These are phyloP conservation scores for Oenanthe melanoleuca DNA, from an alignment of 2,113 vertebrate genomes.

Conservation along the genomic window DNA sequence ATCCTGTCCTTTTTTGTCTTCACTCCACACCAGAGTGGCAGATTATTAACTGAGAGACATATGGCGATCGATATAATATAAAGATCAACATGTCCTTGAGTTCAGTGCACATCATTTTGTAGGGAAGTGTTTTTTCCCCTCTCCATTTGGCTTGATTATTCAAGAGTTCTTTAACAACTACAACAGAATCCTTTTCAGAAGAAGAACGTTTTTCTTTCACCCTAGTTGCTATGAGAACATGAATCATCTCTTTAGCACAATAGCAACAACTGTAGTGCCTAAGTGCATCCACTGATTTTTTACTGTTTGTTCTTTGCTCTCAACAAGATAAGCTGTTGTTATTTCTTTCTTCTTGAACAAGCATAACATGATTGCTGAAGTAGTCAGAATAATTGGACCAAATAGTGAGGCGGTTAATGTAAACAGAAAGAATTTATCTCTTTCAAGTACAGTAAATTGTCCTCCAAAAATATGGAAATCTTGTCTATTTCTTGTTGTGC, in stretches of 20 bases:
- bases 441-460: conserved; percentile 76
- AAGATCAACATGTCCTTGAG: conserved; percentile 63
- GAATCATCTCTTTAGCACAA: conserved; percentile 82
- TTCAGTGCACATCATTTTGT: conserved; percentile 57
- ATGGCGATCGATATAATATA: conserved; percentile 7
- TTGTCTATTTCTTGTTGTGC: conserved; percentile 78
- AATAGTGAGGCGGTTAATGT: conserved; percentile 80
- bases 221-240: conserved; percentile 79
- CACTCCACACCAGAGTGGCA: not conserved
- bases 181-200: conserved; percentile 78
- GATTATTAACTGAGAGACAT: conserved; percentile 14
- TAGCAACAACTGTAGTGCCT: conserved; percentile 78
- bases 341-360: conserved; percentile 86
- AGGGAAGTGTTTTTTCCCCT: conserved; percentile 64
- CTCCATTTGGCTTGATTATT: conserved; percentile 77
- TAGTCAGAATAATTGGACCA: conserved; percentile 81
- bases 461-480: conserved; percentile 73
- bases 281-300: conserved; percentile 81
- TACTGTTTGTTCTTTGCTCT: conserved; percentile 82
- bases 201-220: conserved; percentile 43
- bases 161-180: conserved; percentile 76
- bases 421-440: conserved; percentile 80
- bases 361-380: conserved; percentile 83
- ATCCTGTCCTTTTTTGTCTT: conserved; percentile 13
- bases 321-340: conserved; percentile 83